Conservation (phyloP, 1,140 invertebrate species). For the Vollenhovia emeryi region DNA sequence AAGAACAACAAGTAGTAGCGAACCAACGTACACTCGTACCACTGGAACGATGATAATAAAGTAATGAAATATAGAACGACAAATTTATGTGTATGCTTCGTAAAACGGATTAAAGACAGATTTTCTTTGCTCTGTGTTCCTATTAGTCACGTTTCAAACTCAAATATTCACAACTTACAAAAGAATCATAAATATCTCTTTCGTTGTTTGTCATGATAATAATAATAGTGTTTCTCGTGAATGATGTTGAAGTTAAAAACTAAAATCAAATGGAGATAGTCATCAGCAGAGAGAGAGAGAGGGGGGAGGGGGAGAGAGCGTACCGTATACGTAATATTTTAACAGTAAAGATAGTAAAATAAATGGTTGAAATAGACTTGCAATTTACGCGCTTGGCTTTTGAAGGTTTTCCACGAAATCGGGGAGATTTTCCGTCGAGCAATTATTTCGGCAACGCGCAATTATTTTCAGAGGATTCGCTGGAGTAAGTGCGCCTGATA, state of each 20-base stretch:
- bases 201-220: background rate
- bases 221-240: background rate
- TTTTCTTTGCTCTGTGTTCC: background rate
- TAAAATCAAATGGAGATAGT: background rate
- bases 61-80: background rate
- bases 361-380: background rate
- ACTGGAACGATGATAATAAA: background rate
- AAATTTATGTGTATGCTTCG: background rate
- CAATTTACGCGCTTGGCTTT: background rate
- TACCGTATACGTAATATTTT: background rate
- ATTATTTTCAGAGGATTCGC: conserved; percentile 48
- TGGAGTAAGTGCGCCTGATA: conserved; percentile 17
- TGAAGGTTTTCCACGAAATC: background rate
- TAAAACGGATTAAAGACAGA: background rate
- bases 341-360: conserved; percentile 11
- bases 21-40: no score
- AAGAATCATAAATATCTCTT: background rate
- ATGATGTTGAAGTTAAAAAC: background rate
- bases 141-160: background rate
- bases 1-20: background rate
- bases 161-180: background rate
- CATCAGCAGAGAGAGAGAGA: background rate
- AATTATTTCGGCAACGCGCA: conserved; percentile 27
- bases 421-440: background rate
- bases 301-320: no score